These are phyloP conservation scores for Hydriomena furcata DNA, from an alignment of 2,888 invertebrate species.

Conservation along the genomic window DNA sequence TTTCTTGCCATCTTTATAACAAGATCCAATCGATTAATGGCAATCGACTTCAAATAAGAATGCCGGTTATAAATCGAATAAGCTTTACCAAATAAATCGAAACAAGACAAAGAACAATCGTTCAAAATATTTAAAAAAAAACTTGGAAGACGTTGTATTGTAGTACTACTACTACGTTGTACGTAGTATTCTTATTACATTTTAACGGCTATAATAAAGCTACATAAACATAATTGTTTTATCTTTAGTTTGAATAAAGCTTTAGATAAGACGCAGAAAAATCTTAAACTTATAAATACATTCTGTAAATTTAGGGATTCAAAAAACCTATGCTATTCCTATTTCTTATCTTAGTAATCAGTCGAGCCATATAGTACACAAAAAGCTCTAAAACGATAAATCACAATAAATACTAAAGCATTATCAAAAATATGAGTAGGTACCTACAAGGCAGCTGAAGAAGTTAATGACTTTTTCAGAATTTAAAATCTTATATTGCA, in stretches of 20 bases:
- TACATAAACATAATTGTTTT: constrained; percentile 18
- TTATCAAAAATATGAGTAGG: background rate
- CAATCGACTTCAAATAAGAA: too few species aligned
- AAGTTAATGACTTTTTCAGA: too few species aligned
- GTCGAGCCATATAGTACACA: constrained; percentile 32
- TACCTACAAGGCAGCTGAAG: too few species aligned
- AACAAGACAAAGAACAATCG: too few species aligned
- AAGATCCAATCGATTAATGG: too few species aligned
- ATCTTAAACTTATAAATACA: constrained; percentile 22
- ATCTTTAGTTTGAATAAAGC: constrained; percentile 46
- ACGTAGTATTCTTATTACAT: background rate
- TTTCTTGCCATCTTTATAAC: too few species aligned
- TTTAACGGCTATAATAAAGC: constrained; percentile 13
- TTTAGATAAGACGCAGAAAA: constrained; percentile 31
- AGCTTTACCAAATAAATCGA: too few species aligned
- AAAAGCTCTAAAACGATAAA: constrained; percentile 35
- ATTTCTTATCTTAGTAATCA: constrained; percentile 26
- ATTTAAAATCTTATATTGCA: too few species aligned
- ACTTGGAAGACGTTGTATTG: too few species aligned
- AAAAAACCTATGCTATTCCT: constrained; percentile 10
- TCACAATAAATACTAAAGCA: constrained; percentile 15
- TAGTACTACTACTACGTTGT: too few species aligned
- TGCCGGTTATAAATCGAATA: too few species aligned
- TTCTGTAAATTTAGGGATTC: constrained; percentile 5
- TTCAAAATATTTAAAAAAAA: too few species aligned